Evolutionary conservation across 1,140 invertebrate genomes (phyloP), one percentile per base, ranked within the genome.

Genomic region (Orius insidiosus): DNA sequence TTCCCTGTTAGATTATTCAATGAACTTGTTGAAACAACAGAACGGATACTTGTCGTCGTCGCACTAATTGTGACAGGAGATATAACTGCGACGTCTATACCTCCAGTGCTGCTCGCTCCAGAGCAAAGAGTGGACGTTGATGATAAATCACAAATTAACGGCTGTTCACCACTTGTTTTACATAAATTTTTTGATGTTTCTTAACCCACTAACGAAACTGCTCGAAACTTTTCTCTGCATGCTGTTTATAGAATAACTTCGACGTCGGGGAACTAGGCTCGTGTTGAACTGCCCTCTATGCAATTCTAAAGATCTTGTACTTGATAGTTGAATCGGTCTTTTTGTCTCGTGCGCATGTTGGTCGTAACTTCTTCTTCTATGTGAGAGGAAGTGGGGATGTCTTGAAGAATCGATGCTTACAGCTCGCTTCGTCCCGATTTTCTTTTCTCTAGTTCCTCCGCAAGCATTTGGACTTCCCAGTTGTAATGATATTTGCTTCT

Each of bases 381-480:
- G 24, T 24, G n/a, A n/a, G n/a, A 10, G 11, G n/a, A 24, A 34
- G n/a, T 15, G 2, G 39, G 11, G 9, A 18, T 31, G 42, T 14
- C 34, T 36, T 32, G 36, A 13, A 2, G 39, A 14, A n/a, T 45
- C 48, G 15, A 37, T 34, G 16, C 43, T 37, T 10, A 19, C 31
- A 3, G 43, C 44, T 24, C 34, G 16, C 14, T 38, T 18, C 30
- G 24, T 13, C 19, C 39, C n/a, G 35, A 34, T 33, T 46, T 35
- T 14, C 48, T 30, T 24, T 16, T 45, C 9, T 36, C 36, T 1
- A 49, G 18, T 18, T 49, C 48, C 16, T 49, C 40, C 4, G 49
- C 45, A 1, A 50, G 38, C 33, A 50, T 18, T 10, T 44, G 45
- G 4, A 46, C 15, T 30, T 46, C 45, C 49, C 44, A 47, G 1